Evolutionary conservation across 2,797 vertebrate genomes (phyloP).

Genomic region (Sciaenops ocellatus): DNA sequence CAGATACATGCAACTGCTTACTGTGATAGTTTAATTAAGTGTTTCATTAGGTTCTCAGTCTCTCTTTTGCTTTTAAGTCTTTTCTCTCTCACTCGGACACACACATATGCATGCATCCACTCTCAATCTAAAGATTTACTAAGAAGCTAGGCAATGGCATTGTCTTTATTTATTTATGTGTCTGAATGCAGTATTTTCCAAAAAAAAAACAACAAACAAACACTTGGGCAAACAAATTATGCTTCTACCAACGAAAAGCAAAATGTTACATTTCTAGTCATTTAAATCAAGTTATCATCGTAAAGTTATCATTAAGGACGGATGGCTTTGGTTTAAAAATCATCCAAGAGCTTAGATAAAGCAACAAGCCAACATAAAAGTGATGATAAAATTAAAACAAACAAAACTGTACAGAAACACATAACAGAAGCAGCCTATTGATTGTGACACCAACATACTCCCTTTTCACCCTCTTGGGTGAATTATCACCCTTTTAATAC

Average conservation of each 20-base stretch:
- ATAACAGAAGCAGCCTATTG: slow-evolving; percentile 77
- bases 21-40: slow-evolving; percentile 17
- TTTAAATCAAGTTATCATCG: slow-evolving; percentile 11
- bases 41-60: slow-evolving; percentile 49
- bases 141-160: slow-evolving; percentile 29
- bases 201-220: background rate
- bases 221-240: slow-evolving; percentile 30
- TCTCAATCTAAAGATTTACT: slow-evolving; percentile 33
- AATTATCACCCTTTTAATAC: slow-evolving; percentile 51
- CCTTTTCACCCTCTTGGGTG: slow-evolving; percentile 54
- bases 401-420: slow-evolving; percentile 51
- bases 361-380: slow-evolving; percentile 50
- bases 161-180: slow-evolving; percentile 29
- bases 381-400: slow-evolving; percentile 38
- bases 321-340: slow-evolving; percentile 45
- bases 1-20: slow-evolving; percentile 62
- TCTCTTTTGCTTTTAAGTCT: slow-evolving; percentile 23
- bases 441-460: slow-evolving; percentile 71
- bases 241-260: slow-evolving; percentile 29
- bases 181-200: slow-evolving; percentile 27
- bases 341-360: slow-evolving; percentile 46
- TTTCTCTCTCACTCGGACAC: slow-evolving; percentile 58
- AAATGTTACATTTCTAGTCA: slow-evolving; percentile 27
- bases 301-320: slow-evolving; percentile 31
- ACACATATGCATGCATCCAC: slow-evolving; percentile 57